These are phyloP conservation scores for Acanthosepion pharaonis DNA, from an alignment of 2,888 invertebrate species.

Conservation along the genomic window DNA sequence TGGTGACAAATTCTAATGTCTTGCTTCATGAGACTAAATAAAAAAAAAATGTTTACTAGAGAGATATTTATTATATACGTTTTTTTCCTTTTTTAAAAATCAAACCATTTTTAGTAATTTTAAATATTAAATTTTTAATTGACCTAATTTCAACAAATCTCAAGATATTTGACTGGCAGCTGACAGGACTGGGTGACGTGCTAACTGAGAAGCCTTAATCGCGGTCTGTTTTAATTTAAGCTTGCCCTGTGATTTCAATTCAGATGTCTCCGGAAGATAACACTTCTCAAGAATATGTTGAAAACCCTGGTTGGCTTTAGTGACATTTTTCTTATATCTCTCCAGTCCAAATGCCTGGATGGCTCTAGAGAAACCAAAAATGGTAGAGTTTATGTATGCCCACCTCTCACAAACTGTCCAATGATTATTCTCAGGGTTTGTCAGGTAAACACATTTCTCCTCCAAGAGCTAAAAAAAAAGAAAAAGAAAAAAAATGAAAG, in stretches of 20 bases:
- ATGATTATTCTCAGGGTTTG: conserved; percentile 81
- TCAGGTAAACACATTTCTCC: conserved; percentile 89
- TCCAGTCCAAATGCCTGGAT: conserved; percentile 92
- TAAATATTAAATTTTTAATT: background rate
- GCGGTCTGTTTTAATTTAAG: conserved; percentile 85
- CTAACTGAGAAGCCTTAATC: conserved; percentile 86
- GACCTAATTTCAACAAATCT: conserved; percentile 25
- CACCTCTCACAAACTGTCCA: conserved; percentile 86
- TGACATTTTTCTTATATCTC: conserved; percentile 89
- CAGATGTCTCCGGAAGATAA: conserved; percentile 53
- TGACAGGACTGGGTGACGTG: conserved; percentile 76
- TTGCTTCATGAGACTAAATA: too few relatives aligned
- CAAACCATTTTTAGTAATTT: background rate
- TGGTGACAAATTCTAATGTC: too few relatives aligned
- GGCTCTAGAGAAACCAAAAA: conserved; percentile 89
- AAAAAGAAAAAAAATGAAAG: background rate
- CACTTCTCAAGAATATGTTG: conserved; percentile 82
- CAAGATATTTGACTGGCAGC: conserved; percentile 46
- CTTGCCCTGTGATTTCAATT: conserved; percentile 57
- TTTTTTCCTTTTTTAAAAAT: background rate
- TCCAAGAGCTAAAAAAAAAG: conserved; percentile 84
- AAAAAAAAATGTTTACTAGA: too few relatives aligned
- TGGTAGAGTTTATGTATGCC: conserved; percentile 91
- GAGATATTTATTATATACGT: background rate
- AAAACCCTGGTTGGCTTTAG: conserved; percentile 88